These are phyloP conservation scores for Diuraphis noxia DNA, from an alignment of 1,140 invertebrate species.

Conservation along the genomic window DNA sequence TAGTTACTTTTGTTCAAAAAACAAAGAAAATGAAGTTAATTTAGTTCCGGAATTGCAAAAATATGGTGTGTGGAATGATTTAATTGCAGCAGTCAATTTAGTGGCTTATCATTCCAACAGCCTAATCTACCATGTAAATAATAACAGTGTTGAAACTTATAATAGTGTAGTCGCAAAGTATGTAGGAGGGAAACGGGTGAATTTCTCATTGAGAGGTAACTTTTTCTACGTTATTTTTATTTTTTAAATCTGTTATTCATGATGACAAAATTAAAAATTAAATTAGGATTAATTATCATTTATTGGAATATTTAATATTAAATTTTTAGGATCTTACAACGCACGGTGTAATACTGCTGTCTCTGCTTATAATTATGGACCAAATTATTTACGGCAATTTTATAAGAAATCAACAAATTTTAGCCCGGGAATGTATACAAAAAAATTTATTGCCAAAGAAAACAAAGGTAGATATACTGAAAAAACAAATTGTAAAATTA, in stretches of 20 bases:
- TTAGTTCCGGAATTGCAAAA: neutral
- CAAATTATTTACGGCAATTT: no score
- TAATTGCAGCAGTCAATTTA: neutral
- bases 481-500: no score
- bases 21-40: neutral
- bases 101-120: neutral
- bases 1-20: neutral
- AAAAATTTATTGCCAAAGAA: no score
- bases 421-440: no score
- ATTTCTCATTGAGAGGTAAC: neutral
- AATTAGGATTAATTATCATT: neutral
- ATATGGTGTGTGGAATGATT: neutral
- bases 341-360: neutral
- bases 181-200: neutral
- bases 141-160: neutral
- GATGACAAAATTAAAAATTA: neutral
- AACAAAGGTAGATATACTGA: no score
- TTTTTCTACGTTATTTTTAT: neutral
- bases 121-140: neutral
- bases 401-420: no score
- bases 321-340: neutral
- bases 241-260: neutral
- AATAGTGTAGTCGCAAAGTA: neutral
- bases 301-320: neutral
- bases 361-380: no score